A percentile compares a stretch with the other conserved stretches of the same genome.
Conservation (phyloP, 2,113 vertebrate genomes). For the Tragulus kanchil region DNA sequence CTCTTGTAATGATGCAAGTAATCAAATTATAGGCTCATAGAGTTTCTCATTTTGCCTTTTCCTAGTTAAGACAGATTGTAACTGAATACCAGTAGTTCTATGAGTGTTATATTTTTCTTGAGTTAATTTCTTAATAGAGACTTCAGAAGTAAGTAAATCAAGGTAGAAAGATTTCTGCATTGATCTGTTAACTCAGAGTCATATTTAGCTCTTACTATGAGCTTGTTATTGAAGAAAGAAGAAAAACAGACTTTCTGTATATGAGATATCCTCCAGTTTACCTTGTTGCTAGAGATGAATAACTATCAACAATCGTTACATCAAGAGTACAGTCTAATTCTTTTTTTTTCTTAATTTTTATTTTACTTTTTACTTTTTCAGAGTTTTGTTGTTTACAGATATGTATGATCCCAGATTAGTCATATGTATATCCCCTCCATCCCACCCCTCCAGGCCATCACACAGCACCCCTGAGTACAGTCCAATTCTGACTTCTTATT, state of each 20-base stretch:
- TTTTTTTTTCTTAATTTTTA: background rate
- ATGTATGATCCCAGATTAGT: no score
- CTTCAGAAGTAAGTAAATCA: background rate
- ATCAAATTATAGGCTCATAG: background rate
- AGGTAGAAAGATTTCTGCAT: background rate
- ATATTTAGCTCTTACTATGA: background rate
- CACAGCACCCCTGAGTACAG: background rate
- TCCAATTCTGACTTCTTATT: background rate
- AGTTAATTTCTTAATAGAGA: constrained; percentile 4
- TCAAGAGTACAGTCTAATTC: background rate
- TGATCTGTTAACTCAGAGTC: background rate
- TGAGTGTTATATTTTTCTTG: background rate
- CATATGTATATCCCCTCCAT: no score
- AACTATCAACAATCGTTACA: background rate
- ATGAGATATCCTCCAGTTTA: background rate
- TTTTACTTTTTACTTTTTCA: no score
- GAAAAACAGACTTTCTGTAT: background rate
- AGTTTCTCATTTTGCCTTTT: background rate
- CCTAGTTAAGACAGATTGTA: background rate
- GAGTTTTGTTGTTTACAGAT: no score
- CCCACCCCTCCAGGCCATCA: no score
- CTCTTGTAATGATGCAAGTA: background rate
- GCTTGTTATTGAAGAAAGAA: background rate
- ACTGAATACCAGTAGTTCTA: background rate
- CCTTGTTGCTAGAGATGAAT: background rate